Evolutionary conservation across 2,113 vertebrate species (phyloP).

Genomic region (Delphinus delphis): DNA sequence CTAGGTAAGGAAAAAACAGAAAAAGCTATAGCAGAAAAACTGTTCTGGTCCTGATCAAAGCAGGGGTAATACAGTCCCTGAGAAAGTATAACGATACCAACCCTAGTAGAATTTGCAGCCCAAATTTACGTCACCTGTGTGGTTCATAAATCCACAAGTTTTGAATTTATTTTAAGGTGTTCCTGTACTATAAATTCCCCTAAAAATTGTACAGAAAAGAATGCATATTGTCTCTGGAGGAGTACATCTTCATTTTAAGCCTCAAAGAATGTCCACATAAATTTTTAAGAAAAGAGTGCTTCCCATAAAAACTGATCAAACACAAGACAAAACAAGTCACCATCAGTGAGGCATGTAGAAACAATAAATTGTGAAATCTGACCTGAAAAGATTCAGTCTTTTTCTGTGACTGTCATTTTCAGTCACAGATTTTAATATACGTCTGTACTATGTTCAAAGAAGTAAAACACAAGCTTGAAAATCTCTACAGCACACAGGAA

Average conservation of each 20-base stretch:
- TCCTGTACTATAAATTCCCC: not conserved
- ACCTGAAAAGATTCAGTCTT: not conserved
- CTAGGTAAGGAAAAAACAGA: not conserved
- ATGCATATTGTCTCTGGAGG: not conserved
- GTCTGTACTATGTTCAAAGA: not conserved
- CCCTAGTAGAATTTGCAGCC: not conserved
- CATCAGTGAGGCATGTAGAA: not conserved
- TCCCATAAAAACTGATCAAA: not conserved
- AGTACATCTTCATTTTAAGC: not conserved
- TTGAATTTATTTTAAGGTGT: not conserved
- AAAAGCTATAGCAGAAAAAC: not conserved
- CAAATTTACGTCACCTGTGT: not conserved
- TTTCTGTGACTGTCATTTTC: not conserved
- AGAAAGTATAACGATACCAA: not conserved
- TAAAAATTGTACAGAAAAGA: not conserved
- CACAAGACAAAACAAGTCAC: not conserved
- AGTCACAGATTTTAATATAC: not conserved
- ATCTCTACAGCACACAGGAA: not conserved
- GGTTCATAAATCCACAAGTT: not conserved
- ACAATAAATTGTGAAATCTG: not conserved
- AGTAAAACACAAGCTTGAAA: not conserved
- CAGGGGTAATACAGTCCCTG: not conserved
- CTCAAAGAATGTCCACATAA: not conserved
- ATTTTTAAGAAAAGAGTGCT: not conserved
- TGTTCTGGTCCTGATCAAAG: not conserved